Evolutionary conservation across 1,140 invertebrate species (phyloP), one percentile per base, ranked within the genome.

Genomic region (Sinonovacula constricta): DNA sequence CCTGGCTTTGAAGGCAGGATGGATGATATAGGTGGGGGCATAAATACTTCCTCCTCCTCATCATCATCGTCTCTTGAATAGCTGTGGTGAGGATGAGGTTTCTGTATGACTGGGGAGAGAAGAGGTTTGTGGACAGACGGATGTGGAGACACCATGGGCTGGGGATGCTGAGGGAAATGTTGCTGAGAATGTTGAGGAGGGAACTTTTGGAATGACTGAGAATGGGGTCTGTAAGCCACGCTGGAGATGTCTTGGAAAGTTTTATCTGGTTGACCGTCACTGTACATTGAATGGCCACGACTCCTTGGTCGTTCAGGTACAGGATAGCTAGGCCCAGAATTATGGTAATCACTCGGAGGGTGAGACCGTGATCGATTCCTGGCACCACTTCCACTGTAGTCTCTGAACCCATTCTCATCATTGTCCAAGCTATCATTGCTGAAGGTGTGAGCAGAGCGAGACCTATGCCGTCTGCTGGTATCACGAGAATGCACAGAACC

Each of bases 11-110:
- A 26, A 56, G 74, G 77, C 15, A 59, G 49, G 5, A 76, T 49
- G n/a, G 68, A 70, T 57, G 72, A 53, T 33, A 65, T 63, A 49
- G 70, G 49, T 26, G 33, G 51, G 45, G 72, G 72, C 75, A 78
- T 70, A 57, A 86, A 86, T 22, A 84, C 75, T 28, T 86, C 83
- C 45, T 78, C 75, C 24, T 84, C 83, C 54, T 68, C 66, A 36
- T 83, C 83, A 14, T 81, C 74, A 3, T 83, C 76, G 34, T 80
- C 75, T 57, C 69, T 75, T 5, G 80, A 54, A 30, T 53, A 76
- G 22, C 62, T 56, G 12, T 76, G 24, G 22, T 30, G 15, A 53
- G 15, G n/a, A 1, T 63, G 15, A 51, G 31, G 30, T 63, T 33
- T 39, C 49, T 15, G 36, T n/a, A n/a, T n/a, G 14, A 76, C 62